Evolutionary conservation across 2,113 vertebrate genomes (phyloP), one percentile per base, ranked within the genome.

Genomic region (human): DNA sequence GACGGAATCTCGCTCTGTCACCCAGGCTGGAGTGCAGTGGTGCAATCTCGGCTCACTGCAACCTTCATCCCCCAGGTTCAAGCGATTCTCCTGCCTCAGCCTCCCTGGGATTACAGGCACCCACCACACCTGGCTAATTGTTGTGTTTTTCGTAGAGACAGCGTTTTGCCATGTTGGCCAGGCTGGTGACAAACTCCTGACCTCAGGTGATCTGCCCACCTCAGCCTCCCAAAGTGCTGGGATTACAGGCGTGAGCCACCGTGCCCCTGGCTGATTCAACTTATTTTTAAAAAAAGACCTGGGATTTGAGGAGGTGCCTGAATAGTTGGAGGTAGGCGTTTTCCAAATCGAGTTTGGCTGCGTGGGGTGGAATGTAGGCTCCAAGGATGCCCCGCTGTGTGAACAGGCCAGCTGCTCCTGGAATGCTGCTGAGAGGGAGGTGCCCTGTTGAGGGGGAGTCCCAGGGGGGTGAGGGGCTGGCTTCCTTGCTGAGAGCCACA

Each of bases 341-440:
- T 61, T 64, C n/a, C 10, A 18, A 25, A 23, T 32, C 23, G 11
- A 23, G 35, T 8, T 43, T 79, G 59, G 38, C 40, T 50, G 20
- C 4, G 2, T 1, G 0, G 1, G 57, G 84, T 38, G 57, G 72
- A 61, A 6, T 0, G 3, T 2, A 38, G n/a, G 43, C 40, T 73
- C 35, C 5, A 6, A 38, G 78, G 78, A 70, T 13, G 50, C 50
- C 3, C 23, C n/a, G 22, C 89, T 14, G 13, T 6, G 12, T 12
- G 20, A 55, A 11, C 0, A 18, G 38, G 64, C 81, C 45, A 40
- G 10, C 38, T 11, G 17, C 14, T 11, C 40, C 38, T 17, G 40
- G 7, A 0, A 1, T 1, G 38, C 0, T 11, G 30, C 23, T 30
- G 25, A 82, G 66, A 50, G 3, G 14, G 48, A 23, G 38, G 25